Base-by-base conservation (phyloP, 92 coral and sea anemone genomes). In the Chrysogorgia sp. region DNA sequence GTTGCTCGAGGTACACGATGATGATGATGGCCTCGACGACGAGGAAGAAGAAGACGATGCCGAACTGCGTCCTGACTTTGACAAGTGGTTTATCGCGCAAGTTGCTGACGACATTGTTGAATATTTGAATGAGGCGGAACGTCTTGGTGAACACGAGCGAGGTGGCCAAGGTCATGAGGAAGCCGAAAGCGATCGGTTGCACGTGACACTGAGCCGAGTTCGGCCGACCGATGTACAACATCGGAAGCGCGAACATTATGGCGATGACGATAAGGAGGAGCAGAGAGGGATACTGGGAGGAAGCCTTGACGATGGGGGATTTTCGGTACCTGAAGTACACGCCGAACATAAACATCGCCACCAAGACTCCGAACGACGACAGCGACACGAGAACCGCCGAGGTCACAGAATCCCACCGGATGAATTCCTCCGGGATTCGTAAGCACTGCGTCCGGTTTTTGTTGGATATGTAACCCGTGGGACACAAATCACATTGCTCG, bases 81-180 rank as follows among this genome's bases (percentile, higher is more conserved):
- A 83, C 83, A 41, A 90, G 30, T n/a, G 85, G 82, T 24, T 81
- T 80, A 22, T 85, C 91, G 0, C 81, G 81, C 3, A 87, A 79
- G 8, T 91, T 84, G 14, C 85, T 79, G 59, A 80, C 70, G 43
- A 89, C 90, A 63, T 84, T 85, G 60, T 96, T 88, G 67, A 96
- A 96, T 10, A 96, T 96, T 61, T 89, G 86, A 22, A 96, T 70
- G 1, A 96, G 82, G 1, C 99, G 89, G 53, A 88, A 87, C 12
- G 99, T 96, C 71, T 96, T 96, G 1, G 97, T 96, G 58, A 96
- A 66, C 90, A 96, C 92, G 0, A 96, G 84, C 0, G 99, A 89
- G 13, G 97, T 84, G 87, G 94, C 92, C 25, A 91, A 84, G 0
- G 97, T 89, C 29, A 91, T 78, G 7, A 91, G 66, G 30, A 88